phyloP scores from a whole-genome alignment of 2,113 vertebrate genomes.

The Sapajus apella region DNA sequence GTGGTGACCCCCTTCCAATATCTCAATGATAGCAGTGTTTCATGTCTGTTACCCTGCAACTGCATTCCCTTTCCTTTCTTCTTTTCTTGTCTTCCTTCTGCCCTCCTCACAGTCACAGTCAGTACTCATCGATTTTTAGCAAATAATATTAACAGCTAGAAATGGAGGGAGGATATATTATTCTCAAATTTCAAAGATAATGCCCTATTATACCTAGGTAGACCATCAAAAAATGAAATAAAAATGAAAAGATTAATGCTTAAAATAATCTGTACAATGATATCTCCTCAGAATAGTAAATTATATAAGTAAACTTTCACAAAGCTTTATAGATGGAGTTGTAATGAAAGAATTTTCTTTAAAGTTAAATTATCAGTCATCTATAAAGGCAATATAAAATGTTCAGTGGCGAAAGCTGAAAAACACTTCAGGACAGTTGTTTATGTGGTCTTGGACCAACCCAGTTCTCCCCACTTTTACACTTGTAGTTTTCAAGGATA shows the following conservation, averaged over 20 bases:
- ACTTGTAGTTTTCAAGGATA: background rate
- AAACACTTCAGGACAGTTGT: background rate
- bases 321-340: background rate
- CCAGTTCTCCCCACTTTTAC: background rate
- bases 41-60: background rate
- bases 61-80: background rate
- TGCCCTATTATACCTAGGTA: background rate
- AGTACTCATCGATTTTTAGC: background rate
- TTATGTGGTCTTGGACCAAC: background rate
- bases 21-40: background rate
- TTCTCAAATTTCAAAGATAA: background rate
- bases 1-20: background rate
- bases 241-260: background rate
- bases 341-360: background rate
- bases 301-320: background rate
- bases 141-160: background rate
- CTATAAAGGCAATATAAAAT: background rate
- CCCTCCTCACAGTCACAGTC: background rate
- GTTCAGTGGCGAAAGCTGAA: background rate
- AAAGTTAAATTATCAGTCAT: background rate
- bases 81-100: background rate
- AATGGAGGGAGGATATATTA: background rate
- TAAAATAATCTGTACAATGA: background rate
- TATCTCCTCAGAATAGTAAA: background rate
- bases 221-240: background rate